These are phyloP conservation scores for Taxidea taxus DNA, from an alignment of 2,113 vertebrate genomes.

Conservation along the genomic window DNA sequence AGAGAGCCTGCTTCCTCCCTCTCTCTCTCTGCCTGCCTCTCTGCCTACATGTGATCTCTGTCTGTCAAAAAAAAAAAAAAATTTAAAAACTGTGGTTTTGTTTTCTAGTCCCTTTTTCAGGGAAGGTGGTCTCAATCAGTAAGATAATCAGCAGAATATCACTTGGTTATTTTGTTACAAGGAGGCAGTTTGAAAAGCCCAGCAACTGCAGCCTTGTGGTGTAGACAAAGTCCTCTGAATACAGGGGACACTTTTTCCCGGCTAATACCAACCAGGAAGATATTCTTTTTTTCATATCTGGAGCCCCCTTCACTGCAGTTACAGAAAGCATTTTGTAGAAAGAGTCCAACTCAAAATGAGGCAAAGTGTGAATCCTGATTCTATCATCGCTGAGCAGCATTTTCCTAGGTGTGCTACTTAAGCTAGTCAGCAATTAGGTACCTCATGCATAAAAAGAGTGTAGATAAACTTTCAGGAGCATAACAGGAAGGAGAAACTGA, in stretches of 20 bases:
- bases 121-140: neutral
- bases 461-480: neutral
- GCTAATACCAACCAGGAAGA: neutral
- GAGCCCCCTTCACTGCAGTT: neutral
- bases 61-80: no score
- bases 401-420: neutral
- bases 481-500: neutral
- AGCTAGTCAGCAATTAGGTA: neutral
- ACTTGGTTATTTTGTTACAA: neutral
- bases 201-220: neutral
- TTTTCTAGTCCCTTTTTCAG: constrained; percentile 4
- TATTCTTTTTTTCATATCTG: neutral
- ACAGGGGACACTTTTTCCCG: neutral
- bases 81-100: neutral
- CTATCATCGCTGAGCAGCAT: neutral
- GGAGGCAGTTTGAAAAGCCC: neutral
- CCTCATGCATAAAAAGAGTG: neutral
- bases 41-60: no score
- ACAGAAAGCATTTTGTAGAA: neutral
- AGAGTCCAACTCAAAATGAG: constrained; percentile 12
- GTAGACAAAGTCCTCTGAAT: neutral
- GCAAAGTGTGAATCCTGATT: neutral
- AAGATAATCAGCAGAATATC: neutral
- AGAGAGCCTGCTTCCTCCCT: no score
- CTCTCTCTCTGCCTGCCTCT: no score